A percentile compares a stretch with the other conserved stretches of the same genome.
phyloP scores from a whole-genome alignment of 2,888 invertebrate genomes.

The Scrobipalpa atriplicella region DNA sequence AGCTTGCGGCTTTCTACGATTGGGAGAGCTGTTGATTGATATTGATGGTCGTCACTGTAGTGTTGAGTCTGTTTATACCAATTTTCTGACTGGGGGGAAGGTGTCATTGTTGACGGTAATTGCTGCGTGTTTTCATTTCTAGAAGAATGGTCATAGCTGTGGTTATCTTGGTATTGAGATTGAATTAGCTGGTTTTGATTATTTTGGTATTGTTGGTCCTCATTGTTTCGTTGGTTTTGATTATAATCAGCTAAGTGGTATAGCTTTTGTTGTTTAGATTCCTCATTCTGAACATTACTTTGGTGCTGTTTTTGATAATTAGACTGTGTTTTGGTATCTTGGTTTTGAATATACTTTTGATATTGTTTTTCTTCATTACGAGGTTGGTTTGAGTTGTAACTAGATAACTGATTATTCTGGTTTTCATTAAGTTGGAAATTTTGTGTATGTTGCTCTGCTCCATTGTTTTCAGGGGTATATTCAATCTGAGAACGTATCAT shows the following conservation, averaged over 20 bases:
- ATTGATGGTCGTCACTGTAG: constrained; percentile 5
- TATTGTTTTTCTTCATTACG: constrained; percentile 34
- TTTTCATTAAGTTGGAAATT: constrained; percentile 18
- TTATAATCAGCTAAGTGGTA: background rate
- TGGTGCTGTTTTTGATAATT: constrained; percentile 21
- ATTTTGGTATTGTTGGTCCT: constrained; percentile 18
- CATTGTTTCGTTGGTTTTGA: background rate
- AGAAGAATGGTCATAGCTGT: constrained; percentile 28
- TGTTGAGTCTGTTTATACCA: constrained; percentile 30
- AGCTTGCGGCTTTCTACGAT: constrained; percentile 28
- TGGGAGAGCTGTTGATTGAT: constrained; percentile 21
- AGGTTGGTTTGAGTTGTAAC: constrained; percentile 32
- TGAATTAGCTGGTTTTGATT: background rate
- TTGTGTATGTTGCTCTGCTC: constrained; percentile 19
- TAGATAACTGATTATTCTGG: constrained; percentile 35
- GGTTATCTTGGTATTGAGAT: constrained; percentile 1
- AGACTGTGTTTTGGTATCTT: background rate
- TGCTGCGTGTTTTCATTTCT: constrained; percentile 33
- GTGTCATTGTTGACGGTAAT: constrained; percentile 30
- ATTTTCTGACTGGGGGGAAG: constrained; percentile 21
- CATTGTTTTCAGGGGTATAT: constrained; percentile 40
- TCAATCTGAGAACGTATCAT: constrained; percentile 64
- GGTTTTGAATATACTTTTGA: constrained; percentile 17
- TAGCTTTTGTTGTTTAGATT: background rate
- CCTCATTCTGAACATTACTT: background rate